A percentile compares a stretch with the other conserved stretches of the same genome.
phyloP scores from a whole-genome alignment of 2,888 invertebrate species.

The Ptycholaimellus sp. region DNA sequence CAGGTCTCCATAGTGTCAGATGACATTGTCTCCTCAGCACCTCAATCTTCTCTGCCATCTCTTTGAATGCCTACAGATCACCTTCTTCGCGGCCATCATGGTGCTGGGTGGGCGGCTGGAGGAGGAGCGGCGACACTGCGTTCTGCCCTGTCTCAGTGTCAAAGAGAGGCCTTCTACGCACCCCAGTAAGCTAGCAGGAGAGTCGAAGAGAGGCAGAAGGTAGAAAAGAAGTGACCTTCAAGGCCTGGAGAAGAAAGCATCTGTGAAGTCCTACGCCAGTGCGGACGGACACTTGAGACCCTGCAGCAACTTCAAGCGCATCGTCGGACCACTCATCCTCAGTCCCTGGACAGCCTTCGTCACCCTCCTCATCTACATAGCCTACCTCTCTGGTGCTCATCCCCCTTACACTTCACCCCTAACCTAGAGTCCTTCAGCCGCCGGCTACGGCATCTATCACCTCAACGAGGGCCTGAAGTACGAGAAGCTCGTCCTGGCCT shows the following conservation, averaged over 20 bases:
- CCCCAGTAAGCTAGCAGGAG: no score
- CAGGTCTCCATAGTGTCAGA: no score
- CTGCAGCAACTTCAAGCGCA: no score
- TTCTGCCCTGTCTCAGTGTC: constrained; percentile 1
- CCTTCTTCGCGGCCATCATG: constrained; percentile 71
- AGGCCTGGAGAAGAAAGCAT: no score
- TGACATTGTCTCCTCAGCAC: no score
- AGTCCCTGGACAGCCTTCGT: constrained; percentile 26
- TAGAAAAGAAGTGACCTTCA: no score
- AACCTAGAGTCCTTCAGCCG: background rate
- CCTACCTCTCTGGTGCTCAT: constrained; percentile 56
- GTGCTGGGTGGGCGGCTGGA: constrained; percentile 71
- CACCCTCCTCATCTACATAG: constrained; percentile 47
- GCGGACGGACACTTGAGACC: no score
- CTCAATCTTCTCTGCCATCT: no score
- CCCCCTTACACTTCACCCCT: constrained; percentile 41
- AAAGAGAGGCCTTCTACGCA: no score
- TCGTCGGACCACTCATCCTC: constrained; percentile 20
- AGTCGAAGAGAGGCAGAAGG: no score
- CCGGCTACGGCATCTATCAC: constrained; percentile 46
- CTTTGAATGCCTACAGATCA: constrained; percentile 52
- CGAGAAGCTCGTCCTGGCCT: constrained; percentile 18
- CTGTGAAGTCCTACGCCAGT: no score
- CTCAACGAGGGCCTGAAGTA: constrained; percentile 23
- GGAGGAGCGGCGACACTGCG: constrained; percentile 42